These are phyloP conservation scores for Sebastes glaucus DNA, from an alignment of 2,797 vertebrate species.

Conservation along the genomic window DNA sequence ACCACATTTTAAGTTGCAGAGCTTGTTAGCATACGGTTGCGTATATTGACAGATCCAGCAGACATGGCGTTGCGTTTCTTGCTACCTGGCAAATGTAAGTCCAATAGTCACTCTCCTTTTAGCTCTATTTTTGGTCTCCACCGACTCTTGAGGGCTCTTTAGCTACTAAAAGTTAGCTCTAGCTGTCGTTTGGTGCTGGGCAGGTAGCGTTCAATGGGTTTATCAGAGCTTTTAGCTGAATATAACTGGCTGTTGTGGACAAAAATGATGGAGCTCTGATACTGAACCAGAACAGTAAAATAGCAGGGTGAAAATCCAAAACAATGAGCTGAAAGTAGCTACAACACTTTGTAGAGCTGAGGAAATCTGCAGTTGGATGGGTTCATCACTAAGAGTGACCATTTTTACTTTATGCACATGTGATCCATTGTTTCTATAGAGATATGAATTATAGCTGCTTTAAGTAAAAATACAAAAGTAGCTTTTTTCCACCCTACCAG, in stretches of 20 bases:
- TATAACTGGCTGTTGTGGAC: background rate
- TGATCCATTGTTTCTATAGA: fast-evolving
- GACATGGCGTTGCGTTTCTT: background rate
- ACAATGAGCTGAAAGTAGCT: background rate
- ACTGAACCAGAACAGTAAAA: background rate
- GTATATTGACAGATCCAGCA: background rate
- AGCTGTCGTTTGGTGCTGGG: background rate
- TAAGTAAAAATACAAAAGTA: background rate
- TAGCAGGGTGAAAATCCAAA: background rate
- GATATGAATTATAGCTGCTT: background rate
- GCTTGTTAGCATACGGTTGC: background rate
- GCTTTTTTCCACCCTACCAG: background rate
- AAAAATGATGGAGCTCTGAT: background rate
- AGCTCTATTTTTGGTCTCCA: background rate
- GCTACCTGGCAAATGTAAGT: too few relatives aligned
- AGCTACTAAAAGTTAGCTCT: background rate
- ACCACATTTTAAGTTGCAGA: background rate
- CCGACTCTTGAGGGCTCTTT: background rate
- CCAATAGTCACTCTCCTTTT: background rate
- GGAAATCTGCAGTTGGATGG: background rate
- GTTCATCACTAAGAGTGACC: background rate
- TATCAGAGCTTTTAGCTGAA: background rate
- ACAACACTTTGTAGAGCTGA: background rate
- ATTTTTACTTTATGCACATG: background rate
- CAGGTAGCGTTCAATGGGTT: background rate